Percentiles rank a stretch among this genome's conserved stretches.
These are phyloP conservation scores for Peucedramus taeniatus DNA, from an alignment of 2,113 vertebrate species.

Conservation along the genomic window DNA sequence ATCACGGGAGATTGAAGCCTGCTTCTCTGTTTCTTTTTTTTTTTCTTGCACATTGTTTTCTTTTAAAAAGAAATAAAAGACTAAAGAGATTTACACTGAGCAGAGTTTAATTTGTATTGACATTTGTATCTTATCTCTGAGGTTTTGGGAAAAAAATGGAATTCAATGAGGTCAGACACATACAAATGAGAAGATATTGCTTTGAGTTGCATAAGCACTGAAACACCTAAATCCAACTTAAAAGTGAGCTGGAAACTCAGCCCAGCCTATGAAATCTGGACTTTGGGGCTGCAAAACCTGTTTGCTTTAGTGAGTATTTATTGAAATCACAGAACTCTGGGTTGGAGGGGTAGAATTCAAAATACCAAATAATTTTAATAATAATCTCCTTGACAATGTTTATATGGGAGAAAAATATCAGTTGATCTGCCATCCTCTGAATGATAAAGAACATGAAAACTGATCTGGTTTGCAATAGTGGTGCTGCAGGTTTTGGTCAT, in stretches of 20 bases:
- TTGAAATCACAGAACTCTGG: background rate
- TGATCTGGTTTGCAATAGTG: background rate
- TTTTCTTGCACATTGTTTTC: background rate
- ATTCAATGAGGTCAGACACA: conserved; percentile 63
- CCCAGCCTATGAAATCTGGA: background rate
- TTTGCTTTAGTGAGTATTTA: conserved; percentile 9
- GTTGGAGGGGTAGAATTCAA: background rate
- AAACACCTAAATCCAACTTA: conserved; percentile 51
- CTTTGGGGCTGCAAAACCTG: background rate
- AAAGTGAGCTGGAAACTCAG: background rate
- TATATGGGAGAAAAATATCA: background rate
- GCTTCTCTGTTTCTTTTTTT: background rate
- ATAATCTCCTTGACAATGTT: background rate
- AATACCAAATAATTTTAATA: background rate
- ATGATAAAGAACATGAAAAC: background rate
- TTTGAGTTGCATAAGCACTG: conserved; percentile 8
- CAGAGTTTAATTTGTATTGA: conserved; percentile 72
- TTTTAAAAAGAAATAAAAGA: background rate
- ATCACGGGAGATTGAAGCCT: background rate
- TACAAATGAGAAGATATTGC: conserved; percentile 64
- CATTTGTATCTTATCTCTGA: conserved; percentile 66
- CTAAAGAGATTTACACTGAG: conserved; percentile 8
- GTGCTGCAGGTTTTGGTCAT: conserved; percentile 6
- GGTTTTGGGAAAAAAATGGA: conserved; percentile 36
- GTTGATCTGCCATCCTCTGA: background rate